These are phyloP conservation scores for Aleadryas rufinucha DNA, from an alignment of 2,113 vertebrate species.

Conservation along the genomic window DNA sequence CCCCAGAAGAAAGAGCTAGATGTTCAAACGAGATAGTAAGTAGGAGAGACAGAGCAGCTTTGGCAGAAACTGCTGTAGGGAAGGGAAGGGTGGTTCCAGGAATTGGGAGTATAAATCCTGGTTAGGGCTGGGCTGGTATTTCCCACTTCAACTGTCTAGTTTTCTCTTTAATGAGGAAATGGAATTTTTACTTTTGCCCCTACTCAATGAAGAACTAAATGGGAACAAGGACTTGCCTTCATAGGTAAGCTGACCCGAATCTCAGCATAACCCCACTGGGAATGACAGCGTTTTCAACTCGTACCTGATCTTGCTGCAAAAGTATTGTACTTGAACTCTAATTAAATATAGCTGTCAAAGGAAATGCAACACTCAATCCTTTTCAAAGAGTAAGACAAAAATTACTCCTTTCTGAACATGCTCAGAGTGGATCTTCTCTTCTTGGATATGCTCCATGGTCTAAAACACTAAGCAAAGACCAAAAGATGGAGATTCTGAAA, in stretches of 20 bases:
- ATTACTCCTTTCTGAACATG: background rate
- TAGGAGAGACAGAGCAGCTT: constrained; percentile 3
- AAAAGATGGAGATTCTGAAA: background rate
- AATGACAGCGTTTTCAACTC: background rate
- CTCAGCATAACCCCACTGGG: background rate
- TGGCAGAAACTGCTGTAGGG: constrained; percentile 55
- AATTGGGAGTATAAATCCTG: constrained; percentile 49
- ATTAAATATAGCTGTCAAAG: background rate
- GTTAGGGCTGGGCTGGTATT: constrained; percentile 66
- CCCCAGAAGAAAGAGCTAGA: background rate
- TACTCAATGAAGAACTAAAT: background rate
- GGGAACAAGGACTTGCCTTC: background rate
- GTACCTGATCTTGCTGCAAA: background rate
- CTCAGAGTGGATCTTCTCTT: background rate
- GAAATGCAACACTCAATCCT: background rate
- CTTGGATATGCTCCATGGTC: background rate
- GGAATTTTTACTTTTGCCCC: constrained; percentile 8
- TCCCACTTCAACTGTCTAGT: constrained; percentile 58
- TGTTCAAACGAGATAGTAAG: constrained; percentile 21
- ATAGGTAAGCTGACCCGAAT: background rate
- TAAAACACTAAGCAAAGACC: background rate
- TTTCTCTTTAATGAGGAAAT: constrained; percentile 45
- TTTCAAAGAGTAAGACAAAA: background rate
- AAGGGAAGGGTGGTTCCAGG: constrained; percentile 67
- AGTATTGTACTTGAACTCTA: background rate